A percentile compares a stretch with the other conserved stretches of the same genome.
phyloP scores from a whole-genome alignment of 1,140 invertebrate species.

The Neocloeon triangulifer region DNA sequence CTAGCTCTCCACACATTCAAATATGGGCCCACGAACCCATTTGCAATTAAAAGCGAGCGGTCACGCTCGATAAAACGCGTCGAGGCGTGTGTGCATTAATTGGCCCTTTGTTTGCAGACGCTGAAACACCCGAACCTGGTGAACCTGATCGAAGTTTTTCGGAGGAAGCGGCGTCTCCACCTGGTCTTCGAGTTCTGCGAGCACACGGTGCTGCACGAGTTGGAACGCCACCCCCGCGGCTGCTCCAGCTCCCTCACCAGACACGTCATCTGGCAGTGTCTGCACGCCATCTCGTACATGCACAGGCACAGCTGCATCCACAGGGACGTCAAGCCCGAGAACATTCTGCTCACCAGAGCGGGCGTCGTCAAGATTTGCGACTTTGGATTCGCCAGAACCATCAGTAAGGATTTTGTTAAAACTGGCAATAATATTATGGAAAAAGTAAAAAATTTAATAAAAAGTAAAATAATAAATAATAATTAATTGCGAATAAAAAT shows the following conservation, averaged over 20 bases:
- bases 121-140: conserved; percentile 96
- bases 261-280: conserved; percentile 85
- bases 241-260: conserved; percentile 72
- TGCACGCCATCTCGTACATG: conserved; percentile 88
- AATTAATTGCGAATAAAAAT: no score
- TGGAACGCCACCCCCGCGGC: conserved; percentile 70
- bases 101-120: conserved; percentile 44
- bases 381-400: conserved; percentile 93
- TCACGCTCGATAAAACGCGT: no score
- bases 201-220: conserved; percentile 83
- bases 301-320: conserved; percentile 93
- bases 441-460: no score
- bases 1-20: no score
- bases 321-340: conserved; percentile 96
- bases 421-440: no score
- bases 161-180: conserved; percentile 86
- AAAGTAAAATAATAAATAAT: no score
- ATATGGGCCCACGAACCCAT: no score
- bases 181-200: conserved; percentile 98
- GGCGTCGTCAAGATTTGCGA: conserved; percentile 95
- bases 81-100: no score
- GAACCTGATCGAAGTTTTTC: conserved; percentile 93
- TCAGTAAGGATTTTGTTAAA: no score
- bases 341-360: conserved; percentile 84
- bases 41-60: no score